Percentiles rank a stretch among this genome's conserved stretches.
Conservation (phyloP, 2,888 invertebrate species). For the Dinocampus coccinellae region DNA sequence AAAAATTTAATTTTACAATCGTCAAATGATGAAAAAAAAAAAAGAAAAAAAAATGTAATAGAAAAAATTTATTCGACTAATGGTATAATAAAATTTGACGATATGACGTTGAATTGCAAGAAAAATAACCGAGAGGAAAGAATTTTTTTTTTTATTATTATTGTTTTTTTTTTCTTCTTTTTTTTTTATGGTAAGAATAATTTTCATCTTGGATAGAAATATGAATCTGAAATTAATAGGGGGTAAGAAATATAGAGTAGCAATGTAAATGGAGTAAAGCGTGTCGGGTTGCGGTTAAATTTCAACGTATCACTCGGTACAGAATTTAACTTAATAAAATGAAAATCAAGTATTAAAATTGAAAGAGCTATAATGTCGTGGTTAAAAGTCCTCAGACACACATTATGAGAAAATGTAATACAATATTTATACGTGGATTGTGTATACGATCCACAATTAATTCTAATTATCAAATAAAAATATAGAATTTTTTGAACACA, state of each 20-base stretch:
- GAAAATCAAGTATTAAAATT: neutral
- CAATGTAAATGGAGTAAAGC: neutral
- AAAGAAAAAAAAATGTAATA: too few species aligned
- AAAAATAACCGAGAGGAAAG: neutral
- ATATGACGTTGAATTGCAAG: neutral
- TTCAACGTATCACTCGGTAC: neutral
- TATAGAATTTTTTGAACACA: too few species aligned
- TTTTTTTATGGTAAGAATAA: too few species aligned
- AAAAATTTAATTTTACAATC: constrained; percentile 31
- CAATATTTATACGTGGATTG: neutral
- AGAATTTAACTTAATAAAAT: neutral
- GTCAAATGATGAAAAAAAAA: neutral
- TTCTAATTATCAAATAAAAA: neutral
- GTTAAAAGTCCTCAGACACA: neutral
- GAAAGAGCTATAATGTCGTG: neutral
- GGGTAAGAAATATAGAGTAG: neutral
- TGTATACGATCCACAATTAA: neutral
- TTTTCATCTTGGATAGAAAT: neutral
- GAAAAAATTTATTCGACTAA: constrained; percentile 26
- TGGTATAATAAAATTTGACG: constrained; percentile 30
- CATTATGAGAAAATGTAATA: neutral
- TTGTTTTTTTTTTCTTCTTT: too few species aligned
- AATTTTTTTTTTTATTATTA: neutral
- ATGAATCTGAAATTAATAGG: constrained; percentile 9
- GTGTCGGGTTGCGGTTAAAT: neutral